Evolutionary conservation across 2,797 vertebrate species (phyloP).

Genomic region (Chrosomus eos): DNA sequence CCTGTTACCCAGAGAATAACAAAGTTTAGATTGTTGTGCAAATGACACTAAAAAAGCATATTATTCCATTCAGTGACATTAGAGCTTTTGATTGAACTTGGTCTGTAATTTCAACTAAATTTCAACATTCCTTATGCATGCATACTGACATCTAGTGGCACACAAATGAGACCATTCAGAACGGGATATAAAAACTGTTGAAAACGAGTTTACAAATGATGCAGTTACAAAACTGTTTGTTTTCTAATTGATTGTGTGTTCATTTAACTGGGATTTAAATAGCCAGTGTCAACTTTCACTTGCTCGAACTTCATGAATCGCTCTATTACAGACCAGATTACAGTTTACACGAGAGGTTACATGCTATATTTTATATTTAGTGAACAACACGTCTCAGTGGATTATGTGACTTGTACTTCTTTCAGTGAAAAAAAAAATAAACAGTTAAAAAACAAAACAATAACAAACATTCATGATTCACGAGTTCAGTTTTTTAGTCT

Average conservation of each 20-base stretch:
- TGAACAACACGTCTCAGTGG: background rate
- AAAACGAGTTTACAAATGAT: background rate
- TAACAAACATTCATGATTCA: background rate
- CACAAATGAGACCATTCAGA: background rate
- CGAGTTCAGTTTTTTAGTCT: background rate
- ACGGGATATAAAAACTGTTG: background rate
- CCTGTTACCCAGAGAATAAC: constrained; percentile 29
- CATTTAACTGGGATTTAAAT: background rate
- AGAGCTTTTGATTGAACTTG: background rate
- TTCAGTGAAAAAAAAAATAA: background rate
- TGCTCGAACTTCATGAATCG: background rate
- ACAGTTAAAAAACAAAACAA: background rate
- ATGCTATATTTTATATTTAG: background rate
- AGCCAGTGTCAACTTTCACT: background rate
- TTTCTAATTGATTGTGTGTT: background rate
- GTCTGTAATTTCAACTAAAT: background rate
- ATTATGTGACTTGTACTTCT: background rate
- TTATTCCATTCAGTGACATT: constrained; percentile 19
- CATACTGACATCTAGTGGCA: constrained; percentile 47
- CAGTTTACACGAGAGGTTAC: background rate
- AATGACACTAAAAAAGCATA: constrained; percentile 33
- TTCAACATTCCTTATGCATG: background rate
- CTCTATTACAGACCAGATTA: background rate
- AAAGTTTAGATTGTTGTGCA: constrained; percentile 3
- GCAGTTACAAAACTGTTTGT: background rate